Percentiles rank a stretch among this genome's conserved stretches.
Conservation (phyloP, 2,113 vertebrate species). For the Rhabdornis inornatus region DNA sequence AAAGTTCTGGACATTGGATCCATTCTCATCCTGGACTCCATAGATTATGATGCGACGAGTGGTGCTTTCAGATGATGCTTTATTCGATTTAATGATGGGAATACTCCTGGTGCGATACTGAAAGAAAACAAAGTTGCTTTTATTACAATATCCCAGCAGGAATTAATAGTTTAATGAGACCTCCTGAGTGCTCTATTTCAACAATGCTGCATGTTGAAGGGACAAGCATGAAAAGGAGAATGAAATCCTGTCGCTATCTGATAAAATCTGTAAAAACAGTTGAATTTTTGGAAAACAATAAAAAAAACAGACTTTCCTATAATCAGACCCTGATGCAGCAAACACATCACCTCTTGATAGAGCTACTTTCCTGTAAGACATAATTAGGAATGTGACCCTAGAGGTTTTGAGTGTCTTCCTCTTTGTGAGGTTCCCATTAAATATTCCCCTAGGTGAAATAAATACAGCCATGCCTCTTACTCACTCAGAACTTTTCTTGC, state of each 20-base stretch:
- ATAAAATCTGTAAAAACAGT: neutral
- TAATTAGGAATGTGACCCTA: neutral
- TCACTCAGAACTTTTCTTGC: neutral
- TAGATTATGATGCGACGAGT: conserved; percentile 85
- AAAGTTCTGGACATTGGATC: conserved; percentile 88
- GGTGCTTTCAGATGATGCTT: conserved; percentile 75
- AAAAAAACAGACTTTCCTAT: neutral
- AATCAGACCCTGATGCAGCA: neutral
- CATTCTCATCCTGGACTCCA: conserved; percentile 90
- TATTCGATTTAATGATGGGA: conserved; percentile 80
- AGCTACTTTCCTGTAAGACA: neutral
- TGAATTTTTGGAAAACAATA: neutral
- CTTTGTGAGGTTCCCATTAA: neutral
- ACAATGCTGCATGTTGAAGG: neutral
- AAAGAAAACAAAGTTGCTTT: neutral
- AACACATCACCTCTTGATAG: neutral
- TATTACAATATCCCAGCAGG: neutral
- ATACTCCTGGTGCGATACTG: conserved; percentile 93
- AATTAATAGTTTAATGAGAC: neutral
- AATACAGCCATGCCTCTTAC: neutral
- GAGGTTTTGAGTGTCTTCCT: neutral
- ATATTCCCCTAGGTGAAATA: neutral
- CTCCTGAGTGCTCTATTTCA: neutral
- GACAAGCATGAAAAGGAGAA: neutral
- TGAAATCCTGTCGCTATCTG: neutral